Base-by-base conservation (phyloP, 37 sponge, comb jelly and placozoan genomes). In the Theonella swinhoei region DNA sequence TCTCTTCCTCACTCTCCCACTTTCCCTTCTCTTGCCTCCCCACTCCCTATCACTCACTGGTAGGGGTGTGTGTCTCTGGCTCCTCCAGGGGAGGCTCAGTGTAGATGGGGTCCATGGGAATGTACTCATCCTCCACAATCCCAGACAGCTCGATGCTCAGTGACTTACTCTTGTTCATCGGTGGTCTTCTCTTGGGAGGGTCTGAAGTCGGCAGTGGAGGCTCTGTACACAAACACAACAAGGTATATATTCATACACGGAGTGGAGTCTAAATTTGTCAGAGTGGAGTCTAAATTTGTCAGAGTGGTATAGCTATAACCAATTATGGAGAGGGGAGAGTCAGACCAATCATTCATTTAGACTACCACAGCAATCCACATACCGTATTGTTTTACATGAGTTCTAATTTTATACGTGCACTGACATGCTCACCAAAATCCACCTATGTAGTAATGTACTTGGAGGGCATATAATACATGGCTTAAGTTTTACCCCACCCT, bases 51-150 rank as follows among this genome's bases (percentile, higher is more conserved):
- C 38, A 74, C 54, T 7, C 28, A 33, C 54, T 11, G 39, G 24
- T 8, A 26, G 22, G 29, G 37, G 24, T 20, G 32, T 54, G 24
- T 31, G 42, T 42, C 68, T 29, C 62, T 17, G 19, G 1, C 32
- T 82, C 82, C 1, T 82, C 82, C 30, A 62, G 24, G 2, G 84
- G 75, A 1, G 76, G 76, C 9, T 72, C 62, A 22, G 64, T 33
- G 37, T 78, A 78, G 39, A 87, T 33, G 23, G 88, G 70, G 30
- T 87, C 82, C 88, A 87, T 87, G 1, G 73, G 75, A 74, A 87
- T 74, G 74, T 87, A 87, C 39, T 87, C 88, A 24, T 80, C 88
- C 3, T 87, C 87, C 19, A 83, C n/a, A 22, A 65, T 38, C 7
- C 39, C 43, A 23, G 17, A 36, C 29, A 24, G 29, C 5, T 39